Conservation (phyloP, 2,888 invertebrate species). For the Eupithecia subumbrata region DNA sequence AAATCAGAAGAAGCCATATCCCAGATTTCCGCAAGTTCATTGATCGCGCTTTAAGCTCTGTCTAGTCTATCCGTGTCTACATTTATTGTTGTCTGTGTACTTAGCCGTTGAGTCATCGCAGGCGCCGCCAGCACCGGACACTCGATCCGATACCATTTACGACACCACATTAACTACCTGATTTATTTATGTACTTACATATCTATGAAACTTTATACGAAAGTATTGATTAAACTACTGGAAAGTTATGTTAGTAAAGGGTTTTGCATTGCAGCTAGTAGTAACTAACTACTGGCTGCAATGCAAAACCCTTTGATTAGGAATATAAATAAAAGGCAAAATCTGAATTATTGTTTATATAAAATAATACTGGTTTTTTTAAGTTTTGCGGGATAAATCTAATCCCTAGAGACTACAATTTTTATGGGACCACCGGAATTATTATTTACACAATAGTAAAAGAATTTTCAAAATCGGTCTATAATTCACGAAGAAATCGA, state of each 20-base stretch:
- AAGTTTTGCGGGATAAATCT: too few species aligned
- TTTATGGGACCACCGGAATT: too few species aligned
- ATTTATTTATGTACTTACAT: conserved; percentile 7
- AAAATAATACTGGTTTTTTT: neutral
- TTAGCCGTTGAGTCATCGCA: conserved; percentile 61
- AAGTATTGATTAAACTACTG: neutral
- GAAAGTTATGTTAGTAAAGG: neutral
- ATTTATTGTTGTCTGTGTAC: conserved; percentile 52
- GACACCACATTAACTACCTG: conserved; percentile 49
- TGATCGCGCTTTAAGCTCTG: conserved; percentile 17
- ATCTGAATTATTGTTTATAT: neutral
- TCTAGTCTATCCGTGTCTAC: conserved; percentile 47
- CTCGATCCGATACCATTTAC: conserved; percentile 43
- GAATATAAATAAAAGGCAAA: neutral
- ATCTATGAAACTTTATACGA: conserved; percentile 6
- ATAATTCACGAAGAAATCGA: too few species aligned
- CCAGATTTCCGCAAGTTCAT: neutral
- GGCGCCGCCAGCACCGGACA: conserved; percentile 45
- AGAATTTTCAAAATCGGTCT: too few species aligned
- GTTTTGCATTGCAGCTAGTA: too few species aligned
- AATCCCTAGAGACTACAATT: too few species aligned
- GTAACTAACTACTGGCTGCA: neutral
- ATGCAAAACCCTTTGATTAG: neutral
- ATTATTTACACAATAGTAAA: too few species aligned
- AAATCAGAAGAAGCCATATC: neutral